Base-by-base conservation (phyloP, 1,140 invertebrate genomes). In the Anoplolepis gracilipes region DNA sequence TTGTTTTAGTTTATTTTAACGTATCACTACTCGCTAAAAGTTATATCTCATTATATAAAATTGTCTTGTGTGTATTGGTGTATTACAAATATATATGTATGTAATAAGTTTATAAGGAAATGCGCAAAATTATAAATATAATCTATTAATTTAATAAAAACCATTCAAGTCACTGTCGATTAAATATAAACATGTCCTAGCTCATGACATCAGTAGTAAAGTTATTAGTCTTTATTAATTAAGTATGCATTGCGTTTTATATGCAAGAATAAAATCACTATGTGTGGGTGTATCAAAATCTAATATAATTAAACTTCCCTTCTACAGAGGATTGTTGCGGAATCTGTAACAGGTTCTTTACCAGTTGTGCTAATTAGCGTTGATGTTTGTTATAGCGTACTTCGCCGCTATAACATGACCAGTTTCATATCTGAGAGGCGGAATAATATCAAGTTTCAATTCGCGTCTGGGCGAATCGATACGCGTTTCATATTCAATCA, bases 401-500 rank as follows among this genome's bases (percentile, higher is more conserved):
- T 82, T 65, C 36, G 11, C 25, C 2, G 19, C 0, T 46, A 42
- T 11, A 42, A 10, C 55, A 16, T 19, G 67, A 25, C 53, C 36
- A 33, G 78, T 46, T n/a, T 30, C 65, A 11, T 39, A 30, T 81
- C 55, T 82, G 36, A 72, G 25, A 82, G 53, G 72, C 53, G 25
- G 55, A 69, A 82, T 89, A 84, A 82, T 89, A 89, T 89, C 87
- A 86, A 92, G 90, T 92, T 89, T 91, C 90, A 89, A 91, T 91
- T 79, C 85, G 61, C 82, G 91, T 92, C 90, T 90, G 88, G 85
- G 22, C 77, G 85, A 91, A 92, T 91, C 90, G 85, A 92, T 91
- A 75, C 79, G 77, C 84, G 85, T 92, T 91, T 91, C 88, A 91
- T 92, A 92, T 91, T 92, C 90, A 92, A 91, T 91, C 90, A 89